Evolutionary conservation across 2,797 vertebrate genomes (phyloP).

Genomic region (Pipistrellus nathusii): DNA sequence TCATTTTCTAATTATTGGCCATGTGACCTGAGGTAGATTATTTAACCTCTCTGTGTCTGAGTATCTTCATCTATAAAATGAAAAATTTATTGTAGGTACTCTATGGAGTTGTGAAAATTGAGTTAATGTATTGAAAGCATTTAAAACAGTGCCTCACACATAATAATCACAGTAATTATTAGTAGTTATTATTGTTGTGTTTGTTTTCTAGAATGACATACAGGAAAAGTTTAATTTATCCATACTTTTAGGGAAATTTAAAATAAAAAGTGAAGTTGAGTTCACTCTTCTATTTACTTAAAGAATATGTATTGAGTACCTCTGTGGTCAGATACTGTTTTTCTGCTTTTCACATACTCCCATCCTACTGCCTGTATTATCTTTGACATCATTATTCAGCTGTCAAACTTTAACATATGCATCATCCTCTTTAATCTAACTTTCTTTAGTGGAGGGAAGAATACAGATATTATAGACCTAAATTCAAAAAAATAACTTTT

Average conservation of each 20-base stretch:
- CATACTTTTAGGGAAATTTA: not conserved
- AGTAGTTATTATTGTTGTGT: not conserved
- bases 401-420: not conserved
- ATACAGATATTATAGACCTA: not conserved
- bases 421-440: not conserved
- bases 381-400: not conserved
- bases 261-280: not conserved
- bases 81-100: not conserved
- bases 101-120: not conserved
- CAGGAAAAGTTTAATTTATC: not conserved
- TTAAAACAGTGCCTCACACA: not conserved
- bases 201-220: not conserved
- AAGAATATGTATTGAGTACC: not conserved
- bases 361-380: not conserved
- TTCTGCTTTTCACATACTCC: not conserved
- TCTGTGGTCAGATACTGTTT: not conserved
- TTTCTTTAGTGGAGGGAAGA: not conserved
- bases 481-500: constrained; percentile 11
- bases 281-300: not conserved
- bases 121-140: not conserved
- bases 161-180: not conserved
- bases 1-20: not conserved
- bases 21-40: not conserved
- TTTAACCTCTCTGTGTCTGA: not conserved
- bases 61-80: not conserved